These are phyloP conservation scores for Mustela erminea DNA, from an alignment of 2,797 vertebrate genomes.

Conservation along the genomic window DNA sequence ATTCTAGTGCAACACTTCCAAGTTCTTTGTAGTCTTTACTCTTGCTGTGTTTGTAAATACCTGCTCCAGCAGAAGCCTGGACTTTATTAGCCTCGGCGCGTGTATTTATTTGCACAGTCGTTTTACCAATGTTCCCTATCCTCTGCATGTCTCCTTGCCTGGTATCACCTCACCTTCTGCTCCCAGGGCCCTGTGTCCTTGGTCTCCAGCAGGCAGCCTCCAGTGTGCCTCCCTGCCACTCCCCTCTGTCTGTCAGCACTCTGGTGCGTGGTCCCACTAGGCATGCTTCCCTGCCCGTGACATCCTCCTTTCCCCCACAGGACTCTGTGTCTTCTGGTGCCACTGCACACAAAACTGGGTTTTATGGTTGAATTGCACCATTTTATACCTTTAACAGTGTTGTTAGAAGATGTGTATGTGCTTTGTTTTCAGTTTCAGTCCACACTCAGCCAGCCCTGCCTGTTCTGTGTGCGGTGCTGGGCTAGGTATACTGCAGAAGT, in stretches of 20 bases:
- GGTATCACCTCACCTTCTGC: accelerated
- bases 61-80: background rate
- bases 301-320: accelerated
- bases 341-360: background rate
- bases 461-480: background rate
- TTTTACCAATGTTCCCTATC: background rate
- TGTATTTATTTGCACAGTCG: background rate
- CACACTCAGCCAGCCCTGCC: background rate
- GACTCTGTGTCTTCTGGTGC: background rate
- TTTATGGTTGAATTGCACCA: background rate
- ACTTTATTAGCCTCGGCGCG: background rate
- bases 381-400: background rate
- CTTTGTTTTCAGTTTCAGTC: background rate
- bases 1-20: background rate
- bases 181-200: background rate
- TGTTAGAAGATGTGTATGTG: background rate
- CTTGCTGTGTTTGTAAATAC: background rate
- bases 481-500: background rate
- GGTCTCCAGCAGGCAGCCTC: background rate
- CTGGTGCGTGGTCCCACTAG: no score
- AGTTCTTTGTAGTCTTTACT: background rate
- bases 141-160: background rate
- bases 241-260: accelerated
- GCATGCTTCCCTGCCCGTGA: background rate
- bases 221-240: accelerated